Conservation (phyloP, 1,140 invertebrate genomes). For the Wiebesia pumilae region DNA sequence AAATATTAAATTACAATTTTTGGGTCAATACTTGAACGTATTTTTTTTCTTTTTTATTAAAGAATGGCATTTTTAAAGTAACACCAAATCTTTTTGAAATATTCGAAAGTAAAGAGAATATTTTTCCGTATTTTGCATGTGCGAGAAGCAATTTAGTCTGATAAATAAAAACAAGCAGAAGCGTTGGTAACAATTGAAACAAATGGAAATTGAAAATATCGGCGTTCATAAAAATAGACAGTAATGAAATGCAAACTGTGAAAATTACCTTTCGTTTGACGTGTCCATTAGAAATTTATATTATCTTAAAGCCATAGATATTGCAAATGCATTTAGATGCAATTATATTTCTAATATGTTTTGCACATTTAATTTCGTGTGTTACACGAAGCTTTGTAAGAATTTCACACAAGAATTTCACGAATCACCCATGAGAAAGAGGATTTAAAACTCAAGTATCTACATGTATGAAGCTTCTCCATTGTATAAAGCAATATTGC, state of each 20-base stretch:
- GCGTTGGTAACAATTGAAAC: neutral
- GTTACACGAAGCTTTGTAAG: neutral
- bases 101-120: no score
- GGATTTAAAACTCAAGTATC: neutral
- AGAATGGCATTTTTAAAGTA: neutral
- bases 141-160: neutral
- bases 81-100: neutral
- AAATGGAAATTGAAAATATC: neutral
- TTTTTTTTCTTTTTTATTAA: neutral
- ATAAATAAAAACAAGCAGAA: neutral
- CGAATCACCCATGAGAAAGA: neutral
- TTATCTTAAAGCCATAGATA: neutral
- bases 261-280: neutral
- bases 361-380: constrained; percentile 6
- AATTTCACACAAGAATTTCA: constrained; percentile 34
- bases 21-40: neutral
- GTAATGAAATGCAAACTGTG: neutral
- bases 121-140: no score
- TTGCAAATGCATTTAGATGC: neutral
- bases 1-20: no score
- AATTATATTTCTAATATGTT: neutral
- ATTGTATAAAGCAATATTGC: constrained; percentile 26
- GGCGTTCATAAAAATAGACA: neutral
- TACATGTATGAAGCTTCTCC: neutral
- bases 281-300: neutral